Base-by-base conservation (phyloP, 2,797 vertebrate species). In the Cirrhinus molitorella region DNA sequence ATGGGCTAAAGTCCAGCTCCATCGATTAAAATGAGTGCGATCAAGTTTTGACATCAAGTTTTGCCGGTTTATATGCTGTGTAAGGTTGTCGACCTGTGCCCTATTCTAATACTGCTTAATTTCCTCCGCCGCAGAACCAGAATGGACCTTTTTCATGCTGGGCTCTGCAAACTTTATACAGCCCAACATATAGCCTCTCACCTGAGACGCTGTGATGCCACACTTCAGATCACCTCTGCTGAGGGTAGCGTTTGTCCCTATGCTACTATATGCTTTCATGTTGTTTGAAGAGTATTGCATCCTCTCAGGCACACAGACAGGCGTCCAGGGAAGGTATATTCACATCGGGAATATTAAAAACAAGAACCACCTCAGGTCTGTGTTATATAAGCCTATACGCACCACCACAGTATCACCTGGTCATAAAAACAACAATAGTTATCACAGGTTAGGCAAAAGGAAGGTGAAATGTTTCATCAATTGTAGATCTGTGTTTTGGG, bases 401-500 rank as follows among this genome's bases (percentile, higher is more conserved):
- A 37, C 28, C 61, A 53, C 4, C 16, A n/a, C 16, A 47, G 25
- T 43, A 19, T 61, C 63, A 49, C 23, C 45, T 14, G 12, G 21
- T 65, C 14, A n/a, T 61, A n/a, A 84, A 63, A 49, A 8, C n/a
- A 66, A 25, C 5, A 9, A 25, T 31, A 23, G 16, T 45, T 19
- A 59, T 47, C 67, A 49, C 17, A 16, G 40, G 49, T 12, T 23
- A 23, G 28, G 19, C 16, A 23, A 47, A 63, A 63, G 70, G 19
- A 77, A 67, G 45, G 53, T 45, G 67, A 79, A 83, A 68, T 68
- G 71, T 83, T 28, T 83, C 53, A 43, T 83, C 25, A 34, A 49
- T 67, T 23, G 72, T 70, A 76, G 77, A 86, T 80, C 67, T 59
- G 49, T 80, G 70, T 80, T 83, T 86, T 40, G 80, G 40, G 75